A percentile compares a stretch with the other conserved stretches of the same genome.
phyloP scores from a whole-genome alignment of 1,140 invertebrate genomes.

The Mya arenaria region DNA sequence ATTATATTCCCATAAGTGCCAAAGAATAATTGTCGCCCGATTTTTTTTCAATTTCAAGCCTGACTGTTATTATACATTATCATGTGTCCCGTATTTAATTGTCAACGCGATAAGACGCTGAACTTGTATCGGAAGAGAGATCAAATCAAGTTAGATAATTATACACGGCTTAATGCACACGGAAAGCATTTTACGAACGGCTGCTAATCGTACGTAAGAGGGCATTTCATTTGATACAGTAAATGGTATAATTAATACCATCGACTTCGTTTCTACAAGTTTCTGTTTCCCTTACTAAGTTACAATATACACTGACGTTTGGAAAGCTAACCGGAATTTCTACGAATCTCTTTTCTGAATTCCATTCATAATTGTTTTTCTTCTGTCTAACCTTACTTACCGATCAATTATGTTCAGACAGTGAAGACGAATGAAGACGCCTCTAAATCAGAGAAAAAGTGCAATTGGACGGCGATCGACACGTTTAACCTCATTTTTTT shows the following conservation, averaged over 20 bases:
- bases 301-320: slow-evolving; percentile 57
- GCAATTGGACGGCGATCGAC: slow-evolving; percentile 25
- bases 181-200: background rate
- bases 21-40: background rate
- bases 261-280: slow-evolving; percentile 36
- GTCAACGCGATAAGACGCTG: too few relatives aligned
- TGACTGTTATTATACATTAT: background rate
- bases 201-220: background rate
- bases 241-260: background rate
- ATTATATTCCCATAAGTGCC: slow-evolving; percentile 66
- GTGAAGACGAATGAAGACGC: slow-evolving; percentile 47
- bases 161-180: too few relatives aligned
- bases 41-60: background rate
- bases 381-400: slow-evolving; percentile 74
- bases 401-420: slow-evolving; percentile 68
- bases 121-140: too few relatives aligned
- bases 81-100: background rate
- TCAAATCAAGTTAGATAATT: too few relatives aligned
- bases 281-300: slow-evolving; percentile 58
- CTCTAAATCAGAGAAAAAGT: too few relatives aligned
- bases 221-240: background rate
- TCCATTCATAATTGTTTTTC: slow-evolving; percentile 67
- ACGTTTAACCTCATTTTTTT: slow-evolving; percentile 6
- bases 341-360: slow-evolving; percentile 73
- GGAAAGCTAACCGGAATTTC: slow-evolving; percentile 67